phyloP scores from a whole-genome alignment of 2,797 vertebrate genomes.

The Spinibarbus caldwelli region DNA sequence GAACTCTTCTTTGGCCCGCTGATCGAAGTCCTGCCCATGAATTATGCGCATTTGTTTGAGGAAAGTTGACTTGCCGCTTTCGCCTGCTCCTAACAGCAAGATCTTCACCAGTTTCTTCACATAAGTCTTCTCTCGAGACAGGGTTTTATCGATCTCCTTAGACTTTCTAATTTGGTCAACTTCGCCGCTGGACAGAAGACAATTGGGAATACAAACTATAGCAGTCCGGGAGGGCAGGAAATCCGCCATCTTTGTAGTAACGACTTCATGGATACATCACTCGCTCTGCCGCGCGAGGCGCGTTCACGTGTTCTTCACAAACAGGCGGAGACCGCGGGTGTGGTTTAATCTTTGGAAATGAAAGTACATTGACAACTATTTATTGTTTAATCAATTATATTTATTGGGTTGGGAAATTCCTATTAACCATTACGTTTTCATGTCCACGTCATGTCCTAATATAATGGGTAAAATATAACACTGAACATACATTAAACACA shows the following conservation, averaged over 20 bases:
- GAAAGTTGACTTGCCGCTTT: slow-evolving; percentile 98
- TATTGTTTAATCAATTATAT: not conserved
- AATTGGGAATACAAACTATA: slow-evolving; percentile 91
- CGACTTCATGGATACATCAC: slow-evolving; percentile 82
- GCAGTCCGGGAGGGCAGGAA: slow-evolving; percentile 95
- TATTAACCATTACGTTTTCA: no score
- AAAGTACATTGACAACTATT: not conserved
- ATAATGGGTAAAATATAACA: no score
- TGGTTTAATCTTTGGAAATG: slow-evolving; percentile 23
- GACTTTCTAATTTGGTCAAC: slow-evolving; percentile 91
- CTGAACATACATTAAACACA: no score
- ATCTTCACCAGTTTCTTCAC: slow-evolving; percentile 95
- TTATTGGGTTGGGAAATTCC: not conserved
- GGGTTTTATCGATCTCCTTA: slow-evolving; percentile 90
- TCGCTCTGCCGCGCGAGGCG: slow-evolving; percentile 60
- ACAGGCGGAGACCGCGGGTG: slow-evolving; percentile 48
- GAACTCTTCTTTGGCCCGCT: slow-evolving; percentile 90
- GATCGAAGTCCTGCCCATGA: slow-evolving; percentile 97
- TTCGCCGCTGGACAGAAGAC: slow-evolving; percentile 87
- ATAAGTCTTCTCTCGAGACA: slow-evolving; percentile 92
- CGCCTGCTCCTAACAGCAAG: slow-evolving; percentile 92
- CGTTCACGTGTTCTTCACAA: slow-evolving; percentile 35
- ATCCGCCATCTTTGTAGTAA: slow-evolving; percentile 95
- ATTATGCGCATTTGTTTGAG: slow-evolving; percentile 99
- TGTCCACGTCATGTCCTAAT: no score